phyloP scores from a whole-genome alignment of 1,140 invertebrate genomes.

The Polypedilum vanderplanki region DNA sequence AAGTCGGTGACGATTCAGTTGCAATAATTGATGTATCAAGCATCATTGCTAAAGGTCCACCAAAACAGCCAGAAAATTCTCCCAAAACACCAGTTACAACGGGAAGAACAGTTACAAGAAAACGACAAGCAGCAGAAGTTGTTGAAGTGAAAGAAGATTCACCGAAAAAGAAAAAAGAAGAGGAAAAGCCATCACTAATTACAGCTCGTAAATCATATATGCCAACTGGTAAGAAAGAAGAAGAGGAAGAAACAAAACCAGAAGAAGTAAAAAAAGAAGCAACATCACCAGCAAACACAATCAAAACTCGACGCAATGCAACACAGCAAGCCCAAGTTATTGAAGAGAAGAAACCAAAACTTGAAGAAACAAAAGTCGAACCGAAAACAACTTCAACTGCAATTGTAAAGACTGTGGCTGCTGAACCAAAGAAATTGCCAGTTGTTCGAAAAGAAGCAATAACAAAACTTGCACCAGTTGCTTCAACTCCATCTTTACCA shows the following conservation, averaged over 20 bases:
- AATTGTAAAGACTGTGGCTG: too few relatives aligned
- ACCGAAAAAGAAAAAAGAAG: constrained; percentile 15
- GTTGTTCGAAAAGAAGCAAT: not conserved
- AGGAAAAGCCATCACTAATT: not conserved
- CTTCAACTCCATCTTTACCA: not conserved
- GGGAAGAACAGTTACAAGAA: not conserved
- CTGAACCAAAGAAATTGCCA: not conserved
- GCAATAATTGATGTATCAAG: not conserved
- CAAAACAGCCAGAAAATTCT: not conserved
- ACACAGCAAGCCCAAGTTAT: not conserved
- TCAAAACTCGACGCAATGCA: constrained; percentile 10
- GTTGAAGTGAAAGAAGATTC: constrained; percentile 1
- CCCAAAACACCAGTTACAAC: not conserved
- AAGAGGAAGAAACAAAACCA: not conserved
- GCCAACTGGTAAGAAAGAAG: not conserved
- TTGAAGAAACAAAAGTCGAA: not conserved
- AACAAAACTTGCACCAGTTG: not conserved
- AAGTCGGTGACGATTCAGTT: constrained; percentile 8
- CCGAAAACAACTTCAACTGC: not conserved
- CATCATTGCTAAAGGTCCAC: not conserved
- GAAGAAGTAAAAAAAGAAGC: not conserved
- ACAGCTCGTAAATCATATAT: constrained; percentile 9
- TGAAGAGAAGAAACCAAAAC: constrained; percentile 22
- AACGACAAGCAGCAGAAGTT: not conserved
- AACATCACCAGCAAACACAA: constrained; percentile 5